A percentile compares a stretch with the other conserved stretches of the same genome.
Conservation (phyloP, 2,797 vertebrate genomes). For the Pygocentrus nattereri region DNA sequence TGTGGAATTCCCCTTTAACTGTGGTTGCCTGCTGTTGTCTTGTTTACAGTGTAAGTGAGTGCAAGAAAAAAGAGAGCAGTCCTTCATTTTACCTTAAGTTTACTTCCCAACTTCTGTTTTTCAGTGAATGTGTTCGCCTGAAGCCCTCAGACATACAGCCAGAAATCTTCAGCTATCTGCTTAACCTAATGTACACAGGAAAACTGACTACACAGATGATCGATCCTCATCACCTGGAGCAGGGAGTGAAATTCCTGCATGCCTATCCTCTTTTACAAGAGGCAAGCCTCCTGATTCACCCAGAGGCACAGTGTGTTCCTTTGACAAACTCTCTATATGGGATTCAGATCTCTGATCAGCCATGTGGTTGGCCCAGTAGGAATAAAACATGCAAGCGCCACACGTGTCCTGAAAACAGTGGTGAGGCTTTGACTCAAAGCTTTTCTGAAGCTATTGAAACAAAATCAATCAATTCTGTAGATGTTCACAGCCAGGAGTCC, state of each 20-base stretch:
- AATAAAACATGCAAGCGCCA: conserved; percentile 6
- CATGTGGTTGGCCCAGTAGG: conserved; percentile 72
- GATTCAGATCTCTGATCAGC: conserved; percentile 88
- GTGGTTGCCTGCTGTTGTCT: background rate
- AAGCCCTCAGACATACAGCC: conserved; percentile 88
- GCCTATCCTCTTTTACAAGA: conserved; percentile 89
- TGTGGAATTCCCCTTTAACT: background rate
- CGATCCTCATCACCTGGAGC: conserved; percentile 85
- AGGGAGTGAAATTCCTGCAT: conserved; percentile 89
- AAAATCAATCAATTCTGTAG: conserved; percentile 63
- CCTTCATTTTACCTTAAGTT: background rate
- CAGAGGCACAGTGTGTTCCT: conserved; percentile 83
- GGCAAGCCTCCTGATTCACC: conserved; percentile 85
- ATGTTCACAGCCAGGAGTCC: conserved; percentile 80
- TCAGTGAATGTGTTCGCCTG: conserved; percentile 87
- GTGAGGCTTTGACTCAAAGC: background rate
- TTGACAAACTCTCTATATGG: conserved; percentile 87
- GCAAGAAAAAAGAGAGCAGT: background rate
- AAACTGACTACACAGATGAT: conserved; percentile 89
- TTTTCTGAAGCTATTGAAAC: conserved; percentile 26
- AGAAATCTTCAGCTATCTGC: conserved; percentile 89
- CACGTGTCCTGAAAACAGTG: background rate
- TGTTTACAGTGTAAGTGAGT: background rate
- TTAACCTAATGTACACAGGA: conserved; percentile 90
- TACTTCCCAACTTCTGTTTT: conserved; percentile 47